Conservation (phyloP, 2,113 vertebrate genomes). For the Cynocephalus volans region DNA sequence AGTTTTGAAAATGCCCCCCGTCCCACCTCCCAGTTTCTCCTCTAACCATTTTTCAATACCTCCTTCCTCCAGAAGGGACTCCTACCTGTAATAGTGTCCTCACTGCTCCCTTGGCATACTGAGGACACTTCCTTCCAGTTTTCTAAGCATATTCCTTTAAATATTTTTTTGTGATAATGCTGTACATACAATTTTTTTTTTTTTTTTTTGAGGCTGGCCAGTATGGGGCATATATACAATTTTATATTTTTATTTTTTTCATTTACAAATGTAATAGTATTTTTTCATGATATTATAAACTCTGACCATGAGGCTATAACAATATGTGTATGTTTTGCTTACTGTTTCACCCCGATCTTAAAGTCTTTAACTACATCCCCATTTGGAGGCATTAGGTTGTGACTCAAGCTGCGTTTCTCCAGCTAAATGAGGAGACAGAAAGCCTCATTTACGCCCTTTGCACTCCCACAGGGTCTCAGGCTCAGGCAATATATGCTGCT, state of each 20-base stretch:
- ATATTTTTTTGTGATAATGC: not conserved
- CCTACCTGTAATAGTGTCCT: not conserved
- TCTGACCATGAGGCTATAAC: not conserved
- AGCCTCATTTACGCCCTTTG: not conserved
- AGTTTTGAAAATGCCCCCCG: not conserved
- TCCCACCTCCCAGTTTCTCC: not conserved
- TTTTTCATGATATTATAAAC: slow-evolving; percentile 43
- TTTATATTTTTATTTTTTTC: not conserved
- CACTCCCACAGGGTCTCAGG: not conserved
- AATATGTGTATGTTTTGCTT: not conserved
- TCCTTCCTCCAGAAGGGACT: not conserved
- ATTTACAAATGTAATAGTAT: not conserved
- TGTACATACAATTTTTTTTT: not conserved
- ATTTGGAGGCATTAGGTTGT: not conserved
- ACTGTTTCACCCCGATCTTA: not conserved
- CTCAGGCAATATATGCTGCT: not conserved
- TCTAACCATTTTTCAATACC: not conserved
- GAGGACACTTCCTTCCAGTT: not conserved
- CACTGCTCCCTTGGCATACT: not conserved
- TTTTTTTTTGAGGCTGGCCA: not conserved
- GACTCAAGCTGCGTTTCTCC: not conserved
- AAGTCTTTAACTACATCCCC: not conserved
- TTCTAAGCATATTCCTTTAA: not conserved
- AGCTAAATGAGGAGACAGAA: not conserved
- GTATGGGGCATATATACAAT: too few relatives aligned